phyloP scores from a whole-genome alignment of 1,140 invertebrate genomes.

The Aphaenogaster floridana region DNA sequence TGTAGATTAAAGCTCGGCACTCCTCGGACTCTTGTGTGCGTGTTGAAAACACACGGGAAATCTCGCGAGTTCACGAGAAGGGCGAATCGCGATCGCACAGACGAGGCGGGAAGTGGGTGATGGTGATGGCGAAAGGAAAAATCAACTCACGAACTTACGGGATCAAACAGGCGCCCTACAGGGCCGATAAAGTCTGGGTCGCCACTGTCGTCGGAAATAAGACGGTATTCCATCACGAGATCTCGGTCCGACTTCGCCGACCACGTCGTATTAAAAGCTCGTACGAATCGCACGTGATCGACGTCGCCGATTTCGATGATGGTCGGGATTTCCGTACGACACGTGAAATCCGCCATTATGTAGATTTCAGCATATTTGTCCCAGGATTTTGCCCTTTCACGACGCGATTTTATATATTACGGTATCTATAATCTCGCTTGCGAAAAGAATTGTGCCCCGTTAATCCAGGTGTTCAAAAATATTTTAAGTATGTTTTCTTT shows the following conservation, averaged over 20 bases:
- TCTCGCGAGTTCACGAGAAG: slow-evolving; percentile 73
- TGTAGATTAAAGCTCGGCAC: slow-evolving; percentile 80
- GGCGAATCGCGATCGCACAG: slow-evolving; percentile 33
- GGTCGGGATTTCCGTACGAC: slow-evolving; percentile 19
- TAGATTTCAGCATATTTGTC: slow-evolving; percentile 44
- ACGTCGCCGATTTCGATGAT: neutral
- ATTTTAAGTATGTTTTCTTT: neutral
- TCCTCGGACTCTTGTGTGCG: slow-evolving; percentile 38
- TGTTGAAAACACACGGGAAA: slow-evolving; percentile 80
- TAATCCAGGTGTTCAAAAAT: neutral
- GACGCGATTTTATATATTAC: slow-evolving; percentile 3
- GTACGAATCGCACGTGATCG: slow-evolving; percentile 54
- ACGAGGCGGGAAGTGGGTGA: neutral
- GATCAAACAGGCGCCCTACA: slow-evolving; percentile 76
- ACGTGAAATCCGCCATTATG: slow-evolving; percentile 40
- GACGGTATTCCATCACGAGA: slow-evolving; percentile 54
- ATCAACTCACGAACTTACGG: slow-evolving; percentile 67
- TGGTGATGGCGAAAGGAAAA: slow-evolving; percentile 52
- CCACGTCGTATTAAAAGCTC: slow-evolving; percentile 68
- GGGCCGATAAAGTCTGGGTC: slow-evolving; percentile 42
- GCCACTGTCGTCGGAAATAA: slow-evolving; percentile 71
- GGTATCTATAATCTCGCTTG: neutral
- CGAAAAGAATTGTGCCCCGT: neutral
- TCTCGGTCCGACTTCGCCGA: slow-evolving; percentile 65
- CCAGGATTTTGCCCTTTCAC: slow-evolving; percentile 1